Evolutionary conservation across 2,113 vertebrate genomes (phyloP).

Genomic region (Ranitomeya imitator): DNA sequence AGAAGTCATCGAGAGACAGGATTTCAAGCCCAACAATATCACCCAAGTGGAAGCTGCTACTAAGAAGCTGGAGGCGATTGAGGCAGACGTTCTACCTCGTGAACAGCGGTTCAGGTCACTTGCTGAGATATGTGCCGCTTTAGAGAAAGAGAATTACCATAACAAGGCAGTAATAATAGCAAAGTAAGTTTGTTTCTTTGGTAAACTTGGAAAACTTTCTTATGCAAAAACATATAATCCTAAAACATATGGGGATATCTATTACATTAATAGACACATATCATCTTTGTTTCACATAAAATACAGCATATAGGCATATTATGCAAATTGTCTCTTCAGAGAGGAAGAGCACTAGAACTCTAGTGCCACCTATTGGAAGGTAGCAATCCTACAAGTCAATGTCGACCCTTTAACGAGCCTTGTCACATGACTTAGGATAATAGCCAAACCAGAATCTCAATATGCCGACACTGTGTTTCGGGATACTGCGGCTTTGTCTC

Average conservation of each 20-base stretch:
- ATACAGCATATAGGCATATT: too few species aligned
- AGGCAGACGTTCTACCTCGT: slow-evolving; percentile 78
- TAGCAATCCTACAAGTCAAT: too few species aligned
- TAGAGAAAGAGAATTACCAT: slow-evolving; percentile 82
- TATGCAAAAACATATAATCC: background rate
- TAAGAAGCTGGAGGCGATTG: slow-evolving; percentile 82
- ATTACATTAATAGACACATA: too few species aligned
- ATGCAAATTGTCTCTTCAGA: too few species aligned
- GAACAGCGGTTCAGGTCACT: slow-evolving; percentile 81
- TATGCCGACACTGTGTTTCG: too few species aligned
- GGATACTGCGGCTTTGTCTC: too few species aligned
- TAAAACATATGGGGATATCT: background rate
- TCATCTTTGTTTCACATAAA: too few species aligned
- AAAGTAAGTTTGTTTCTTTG: slow-evolving; percentile 69
- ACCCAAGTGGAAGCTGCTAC: slow-evolving; percentile 73
- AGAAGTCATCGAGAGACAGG: slow-evolving; percentile 74
- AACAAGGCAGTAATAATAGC: slow-evolving; percentile 72
- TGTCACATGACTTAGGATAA: too few species aligned
- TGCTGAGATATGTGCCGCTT: slow-evolving; percentile 72
- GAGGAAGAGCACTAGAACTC: too few species aligned
- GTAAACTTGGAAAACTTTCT: background rate
- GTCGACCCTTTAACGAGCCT: too few species aligned
- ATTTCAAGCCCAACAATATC: slow-evolving; percentile 65
- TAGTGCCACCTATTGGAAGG: too few species aligned
- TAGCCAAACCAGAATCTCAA: too few species aligned